phyloP scores from a whole-genome alignment of 2,797 vertebrate species.

The Pelodytes ibericus region DNA sequence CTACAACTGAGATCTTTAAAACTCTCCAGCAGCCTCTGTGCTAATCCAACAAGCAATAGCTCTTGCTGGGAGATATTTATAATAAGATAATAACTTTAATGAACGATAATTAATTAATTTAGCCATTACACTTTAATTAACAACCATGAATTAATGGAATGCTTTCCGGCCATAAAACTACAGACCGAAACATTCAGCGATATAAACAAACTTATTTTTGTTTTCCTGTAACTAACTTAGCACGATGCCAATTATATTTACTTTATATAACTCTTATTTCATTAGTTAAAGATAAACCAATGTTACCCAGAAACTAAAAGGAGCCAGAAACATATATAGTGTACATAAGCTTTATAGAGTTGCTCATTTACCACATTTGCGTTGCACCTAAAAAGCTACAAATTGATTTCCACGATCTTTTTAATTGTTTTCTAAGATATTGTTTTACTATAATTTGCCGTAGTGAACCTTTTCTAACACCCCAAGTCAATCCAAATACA shows the following conservation, averaged over 20 bases:
- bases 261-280: background rate
- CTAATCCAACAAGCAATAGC: background rate
- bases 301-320: background rate
- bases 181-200: too few species aligned
- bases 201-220: background rate
- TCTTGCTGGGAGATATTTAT: background rate
- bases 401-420: too few species aligned
- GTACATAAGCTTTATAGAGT: background rate
- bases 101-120: background rate
- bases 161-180: background rate
- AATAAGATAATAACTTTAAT: background rate
- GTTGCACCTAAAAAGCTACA: too few species aligned
- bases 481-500: too few species aligned
- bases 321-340: background rate
- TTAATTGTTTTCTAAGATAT: too few species aligned
- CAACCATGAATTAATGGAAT: background rate
- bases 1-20: too few species aligned
- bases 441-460: too few species aligned
- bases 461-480: too few species aligned
- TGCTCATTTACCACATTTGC: too few species aligned
- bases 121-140: background rate
- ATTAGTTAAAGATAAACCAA: background rate
- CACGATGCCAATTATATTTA: background rate
- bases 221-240: background rate
- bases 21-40: background rate